Base-by-base conservation (phyloP, 2,888 invertebrate species). In the Eupithecia tripunctaria region DNA sequence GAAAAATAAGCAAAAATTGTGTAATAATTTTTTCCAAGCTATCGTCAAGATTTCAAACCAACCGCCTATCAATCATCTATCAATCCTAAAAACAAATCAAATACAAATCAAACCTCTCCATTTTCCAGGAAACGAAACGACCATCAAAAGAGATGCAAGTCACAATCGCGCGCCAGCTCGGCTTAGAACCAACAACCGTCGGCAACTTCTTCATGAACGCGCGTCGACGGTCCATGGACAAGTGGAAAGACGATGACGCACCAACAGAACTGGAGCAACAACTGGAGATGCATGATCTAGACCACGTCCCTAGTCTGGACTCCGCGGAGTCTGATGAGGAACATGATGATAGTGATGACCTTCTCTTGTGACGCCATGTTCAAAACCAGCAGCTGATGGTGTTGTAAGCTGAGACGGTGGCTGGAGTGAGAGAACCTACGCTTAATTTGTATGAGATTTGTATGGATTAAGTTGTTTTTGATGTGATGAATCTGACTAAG, bases 191-290 rank as follows among this genome's bases (percentile, higher is more conserved):
- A 70, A 99, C 99, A 70, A 99, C 99, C 15, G 99, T 99, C 74
- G 99, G 99, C 67, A 99, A 99, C 92, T 99, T 99, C 96, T 99
- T 99, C 95, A 99, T 99, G 99, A 99, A 99, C 93, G 99, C 99
- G n/a, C 96, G 99, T 75, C 96, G 99, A 82, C 96, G 99, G 80
- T 98, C 98, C 4, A 98, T 98, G 98, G 99, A 99, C 94, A 99
- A 99, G 88, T 99, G 99, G 99, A 97, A 98, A 90, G 99, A 99
- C 87, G 98, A 99, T 85, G 98, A 97, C 82, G 97, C 96, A 38
- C 95, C 96, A 0, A 91, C 88, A 1, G 94, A 94, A 2, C 84
- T 95, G 72, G 96, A 96, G 84, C 93, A 93, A 82, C 86, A 89
- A 36, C 92, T 95, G 76, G 95, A 96, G 71, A 90, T 93, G 67